Conservation (phyloP, 2,797 vertebrate species). For the Spatula clypeata region DNA sequence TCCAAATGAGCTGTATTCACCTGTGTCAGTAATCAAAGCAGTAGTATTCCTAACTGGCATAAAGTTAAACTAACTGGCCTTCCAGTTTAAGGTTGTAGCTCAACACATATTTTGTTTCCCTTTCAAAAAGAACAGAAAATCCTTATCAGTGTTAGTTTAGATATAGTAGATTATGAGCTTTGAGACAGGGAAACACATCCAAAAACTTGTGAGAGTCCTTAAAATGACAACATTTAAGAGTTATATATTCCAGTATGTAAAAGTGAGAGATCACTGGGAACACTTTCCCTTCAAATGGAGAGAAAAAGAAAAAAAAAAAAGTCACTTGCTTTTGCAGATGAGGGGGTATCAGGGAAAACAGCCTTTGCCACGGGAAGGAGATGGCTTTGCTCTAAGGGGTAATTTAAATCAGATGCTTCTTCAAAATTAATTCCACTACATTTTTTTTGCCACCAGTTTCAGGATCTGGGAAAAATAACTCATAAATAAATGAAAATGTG, state of each 20-base stretch:
- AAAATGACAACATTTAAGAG: background rate
- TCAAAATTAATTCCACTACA: constrained; percentile 49
- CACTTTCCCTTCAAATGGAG: background rate
- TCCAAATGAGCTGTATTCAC: background rate
- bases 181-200: background rate
- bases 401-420: constrained; percentile 68
- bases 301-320: background rate
- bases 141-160: background rate
- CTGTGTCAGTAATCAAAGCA: background rate
- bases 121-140: background rate
- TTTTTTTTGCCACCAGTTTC: background rate
- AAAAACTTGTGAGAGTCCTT: background rate
- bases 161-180: background rate
- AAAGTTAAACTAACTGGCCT: background rate
- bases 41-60: background rate
- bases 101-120: background rate
- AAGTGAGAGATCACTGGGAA: constrained; percentile 3
- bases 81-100: background rate
- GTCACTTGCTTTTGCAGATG: constrained; percentile 37
- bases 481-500: constrained; percentile 52
- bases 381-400: constrained; percentile 46
- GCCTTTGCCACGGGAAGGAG: constrained; percentile 28
- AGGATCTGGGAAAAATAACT: constrained; percentile 39
- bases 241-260: background rate
- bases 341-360: constrained; percentile 40